These are phyloP conservation scores for Scartelaos histophorus DNA, from an alignment of 2,113 vertebrate genomes.

Conservation along the genomic window DNA sequence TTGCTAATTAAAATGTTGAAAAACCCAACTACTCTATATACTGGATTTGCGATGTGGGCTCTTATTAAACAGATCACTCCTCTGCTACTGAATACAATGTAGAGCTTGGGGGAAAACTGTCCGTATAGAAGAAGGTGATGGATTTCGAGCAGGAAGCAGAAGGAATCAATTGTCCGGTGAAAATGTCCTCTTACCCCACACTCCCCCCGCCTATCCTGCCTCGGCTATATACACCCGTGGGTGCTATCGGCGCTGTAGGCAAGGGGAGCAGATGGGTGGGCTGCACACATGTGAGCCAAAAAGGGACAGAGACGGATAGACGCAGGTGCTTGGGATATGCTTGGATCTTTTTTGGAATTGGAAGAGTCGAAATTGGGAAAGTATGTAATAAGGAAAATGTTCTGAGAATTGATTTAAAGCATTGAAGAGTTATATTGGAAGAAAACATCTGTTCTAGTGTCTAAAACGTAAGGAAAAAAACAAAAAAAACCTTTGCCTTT, in stretches of 20 bases:
- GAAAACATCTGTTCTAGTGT: not conserved
- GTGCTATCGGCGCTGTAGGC: not conserved
- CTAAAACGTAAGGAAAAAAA: not conserved
- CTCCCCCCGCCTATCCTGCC: not conserved
- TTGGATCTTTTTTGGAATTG: not conserved
- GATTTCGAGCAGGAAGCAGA: slow-evolving; percentile 16
- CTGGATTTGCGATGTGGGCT: not conserved
- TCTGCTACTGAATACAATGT: not conserved
- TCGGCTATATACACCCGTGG: not conserved
- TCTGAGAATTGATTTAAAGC: not conserved
- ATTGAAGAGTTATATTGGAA: not conserved
- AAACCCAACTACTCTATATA: not conserved
- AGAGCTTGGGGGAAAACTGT: not conserved
- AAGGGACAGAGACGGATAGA: slow-evolving; percentile 6
- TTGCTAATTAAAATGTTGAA: slow-evolving; percentile 29
- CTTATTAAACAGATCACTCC: not conserved
- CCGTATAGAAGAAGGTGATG: slow-evolving; percentile 9
- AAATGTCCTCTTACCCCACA: slow-evolving; percentile 2
- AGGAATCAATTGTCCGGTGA: slow-evolving; percentile 16
- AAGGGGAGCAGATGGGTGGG: slow-evolving; percentile 18
- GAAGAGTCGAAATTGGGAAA: not conserved
- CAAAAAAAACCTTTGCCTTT: not conserved
- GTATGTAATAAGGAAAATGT: too few species aligned
- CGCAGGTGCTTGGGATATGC: not conserved
- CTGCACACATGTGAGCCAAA: not conserved